Evolutionary conservation across 2,888 invertebrate genomes (phyloP), one percentile per base, ranked within the genome.

Genomic region (Noctua janthe): DNA sequence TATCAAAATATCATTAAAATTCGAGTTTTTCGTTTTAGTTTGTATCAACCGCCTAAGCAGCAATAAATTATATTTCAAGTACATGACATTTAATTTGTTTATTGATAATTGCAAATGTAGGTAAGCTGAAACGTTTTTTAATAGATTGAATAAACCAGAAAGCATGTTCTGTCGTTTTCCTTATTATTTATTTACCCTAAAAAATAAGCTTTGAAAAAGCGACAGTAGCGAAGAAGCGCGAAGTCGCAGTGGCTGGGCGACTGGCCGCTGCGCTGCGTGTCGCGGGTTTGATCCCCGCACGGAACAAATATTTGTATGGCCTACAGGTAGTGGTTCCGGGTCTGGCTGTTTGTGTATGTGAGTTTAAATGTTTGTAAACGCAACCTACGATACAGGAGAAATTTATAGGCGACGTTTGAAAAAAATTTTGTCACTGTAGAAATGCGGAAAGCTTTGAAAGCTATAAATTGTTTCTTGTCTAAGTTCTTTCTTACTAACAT

Each of bases 1-100:
- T 0, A 17, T 47, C 29, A 35, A 71, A 79, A 71, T 79, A n/a
- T 47, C 17, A 64, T 79, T 79, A 0, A 64, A 47, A 62, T 17
- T 17, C 10, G 1, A 39, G 17, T 35, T 78, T 39, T 78, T 67
- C 11, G 11, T 47, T 47, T 47, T 11, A 47, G 47, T 11, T 23
- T 17, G 4, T 54, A 15, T 47, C n/a, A 29, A 59, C 39, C 56
- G 3, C 4, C 0, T 51, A 5, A 17, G 20, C n/a, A 35, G 20
- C 39, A 76, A n/a, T 23, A n/a, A 29, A 76, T 62, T 39, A n/a
- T 20, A 29, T 20, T 29, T 43, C 6, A 51, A 64, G 5, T 23
- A 64, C 10, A 8, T 20, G 15, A n/a, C 56, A 54, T 49, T 29
- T 29, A 59, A 59, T 39, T 29, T 59, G 6, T 71, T 77, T 1